These are phyloP conservation scores for Dolichopus griseipennis DNA, from an alignment of 2,888 invertebrate species.

Conservation along the genomic window DNA sequence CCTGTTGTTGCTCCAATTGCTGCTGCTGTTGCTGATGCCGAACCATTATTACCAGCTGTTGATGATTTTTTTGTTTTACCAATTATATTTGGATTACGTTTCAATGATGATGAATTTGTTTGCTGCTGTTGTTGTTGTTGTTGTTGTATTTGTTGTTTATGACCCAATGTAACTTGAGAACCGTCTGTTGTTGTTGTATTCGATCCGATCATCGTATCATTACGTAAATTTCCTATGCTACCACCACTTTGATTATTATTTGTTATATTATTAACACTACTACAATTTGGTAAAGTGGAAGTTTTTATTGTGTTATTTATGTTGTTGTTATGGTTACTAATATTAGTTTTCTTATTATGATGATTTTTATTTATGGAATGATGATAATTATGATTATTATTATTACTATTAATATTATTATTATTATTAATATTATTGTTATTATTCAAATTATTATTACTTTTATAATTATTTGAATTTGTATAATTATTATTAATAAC, in stretches of 20 bases:
- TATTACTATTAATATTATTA: background rate
- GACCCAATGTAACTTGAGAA: background rate
- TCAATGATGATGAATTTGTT: background rate
- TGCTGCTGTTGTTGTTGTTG: conserved; percentile 7
- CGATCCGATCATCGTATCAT: conserved; percentile 15
- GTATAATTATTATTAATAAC: conserved; percentile 12
- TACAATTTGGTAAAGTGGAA: background rate
- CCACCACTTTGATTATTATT: conserved; percentile 1
- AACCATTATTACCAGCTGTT: conserved; percentile 11
- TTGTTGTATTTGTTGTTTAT: background rate
- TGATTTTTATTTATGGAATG: background rate
- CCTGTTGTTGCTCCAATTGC: conserved; percentile 15
- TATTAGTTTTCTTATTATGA: background rate
- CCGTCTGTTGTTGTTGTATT: background rate
- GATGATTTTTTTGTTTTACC: background rate
- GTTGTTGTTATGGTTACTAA: background rate
- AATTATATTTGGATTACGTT: background rate
- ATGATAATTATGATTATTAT: background rate
- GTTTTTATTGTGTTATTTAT: background rate
- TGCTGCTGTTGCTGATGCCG: conserved; percentile 14
- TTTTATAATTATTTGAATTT: conserved; percentile 13
- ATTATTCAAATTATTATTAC: background rate
- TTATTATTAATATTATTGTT: background rate
- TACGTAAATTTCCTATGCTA: conserved; percentile 14
- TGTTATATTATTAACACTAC: background rate